Conservation (phyloP, 1,140 invertebrate genomes). For the Pogonomyrmex californicus region DNA sequence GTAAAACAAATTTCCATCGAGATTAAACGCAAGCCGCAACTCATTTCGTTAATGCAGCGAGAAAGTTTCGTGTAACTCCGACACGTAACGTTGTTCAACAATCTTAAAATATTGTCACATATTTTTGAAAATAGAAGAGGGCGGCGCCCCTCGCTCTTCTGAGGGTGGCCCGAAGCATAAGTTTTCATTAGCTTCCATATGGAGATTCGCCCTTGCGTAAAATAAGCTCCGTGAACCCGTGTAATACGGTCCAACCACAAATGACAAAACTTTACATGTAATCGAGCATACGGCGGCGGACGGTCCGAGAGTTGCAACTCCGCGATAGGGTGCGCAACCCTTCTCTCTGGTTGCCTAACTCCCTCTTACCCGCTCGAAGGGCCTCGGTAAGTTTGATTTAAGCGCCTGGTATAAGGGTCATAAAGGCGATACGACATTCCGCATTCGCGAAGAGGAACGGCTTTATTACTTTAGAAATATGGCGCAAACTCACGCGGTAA, state of each 20-base stretch:
- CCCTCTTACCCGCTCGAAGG: conserved; percentile 44
- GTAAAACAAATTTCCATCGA: not conserved
- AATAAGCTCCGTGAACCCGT: conserved; percentile 57
- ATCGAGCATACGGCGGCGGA: conserved; percentile 54
- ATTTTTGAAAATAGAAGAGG: not conserved
- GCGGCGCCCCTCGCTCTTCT: not conserved
- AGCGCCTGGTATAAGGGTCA: conserved; percentile 45
- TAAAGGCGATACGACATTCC: conserved; percentile 54
- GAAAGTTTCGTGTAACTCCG: not conserved
- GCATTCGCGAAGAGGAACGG: conserved; percentile 1
- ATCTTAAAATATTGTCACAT: not conserved
- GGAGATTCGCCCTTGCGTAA: conserved; percentile 55
- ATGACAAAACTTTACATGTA: conserved; percentile 62
- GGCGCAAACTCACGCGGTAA: conserved; percentile 43
- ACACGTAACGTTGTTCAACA: not conserved
- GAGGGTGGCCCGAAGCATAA: not conserved
- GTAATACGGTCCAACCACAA: conserved; percentile 56
- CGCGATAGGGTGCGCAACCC: conserved; percentile 46
- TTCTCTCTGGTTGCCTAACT: conserved; percentile 4
- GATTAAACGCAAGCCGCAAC: not conserved
- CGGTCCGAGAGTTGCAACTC: conserved; percentile 43
- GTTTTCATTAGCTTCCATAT: conserved; percentile 45
- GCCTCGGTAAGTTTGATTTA: conserved; percentile 56
- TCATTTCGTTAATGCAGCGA: not conserved
- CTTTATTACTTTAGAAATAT: conserved; percentile 54